phyloP scores from a whole-genome alignment of 2,888 invertebrate species.

The Melipona beecheii region DNA sequence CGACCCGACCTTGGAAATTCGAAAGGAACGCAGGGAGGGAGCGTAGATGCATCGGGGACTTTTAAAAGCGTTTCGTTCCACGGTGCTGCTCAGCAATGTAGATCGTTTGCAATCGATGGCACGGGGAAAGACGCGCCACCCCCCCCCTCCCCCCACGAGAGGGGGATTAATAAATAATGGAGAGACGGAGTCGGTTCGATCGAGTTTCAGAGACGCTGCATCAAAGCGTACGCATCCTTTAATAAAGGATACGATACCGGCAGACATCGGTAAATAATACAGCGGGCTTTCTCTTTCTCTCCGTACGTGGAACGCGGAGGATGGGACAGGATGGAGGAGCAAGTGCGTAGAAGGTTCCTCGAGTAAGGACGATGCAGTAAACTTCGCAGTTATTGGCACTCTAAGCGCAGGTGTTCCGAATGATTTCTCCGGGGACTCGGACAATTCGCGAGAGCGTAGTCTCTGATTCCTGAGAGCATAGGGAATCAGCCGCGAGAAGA shows the following conservation, averaged over 20 bases:
- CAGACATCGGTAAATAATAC: constrained; percentile 66
- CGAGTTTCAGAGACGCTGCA: constrained; percentile 57
- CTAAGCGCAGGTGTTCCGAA: constrained; percentile 71
- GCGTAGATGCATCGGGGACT: not conserved
- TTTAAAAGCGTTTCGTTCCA: constrained; percentile 19
- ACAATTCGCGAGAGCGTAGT: constrained; percentile 52
- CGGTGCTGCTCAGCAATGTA: constrained; percentile 30
- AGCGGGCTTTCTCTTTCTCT: constrained; percentile 55
- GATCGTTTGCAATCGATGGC: constrained; percentile 50
- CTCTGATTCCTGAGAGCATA: constrained; percentile 55
- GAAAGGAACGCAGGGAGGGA: too few relatives aligned
- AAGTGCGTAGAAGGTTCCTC: constrained; percentile 36
- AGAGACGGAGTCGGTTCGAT: constrained; percentile 46
- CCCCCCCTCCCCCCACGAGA: constrained; percentile 9
- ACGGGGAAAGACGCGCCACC: constrained; percentile 3
- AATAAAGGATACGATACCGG: constrained; percentile 61
- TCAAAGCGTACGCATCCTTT: constrained; percentile 63
- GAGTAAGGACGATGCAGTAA: constrained; percentile 67
- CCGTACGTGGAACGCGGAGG: not conserved
- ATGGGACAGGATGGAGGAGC: not conserved
- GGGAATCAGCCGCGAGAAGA: constrained; percentile 52
- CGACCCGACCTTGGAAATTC: not conserved
- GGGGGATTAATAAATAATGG: constrained; percentile 55
- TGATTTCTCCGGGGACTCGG: constrained; percentile 70
- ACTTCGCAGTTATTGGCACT: constrained; percentile 70